Base-by-base conservation (phyloP, 2,888 invertebrate species). In the Himalopsyche japonica region DNA sequence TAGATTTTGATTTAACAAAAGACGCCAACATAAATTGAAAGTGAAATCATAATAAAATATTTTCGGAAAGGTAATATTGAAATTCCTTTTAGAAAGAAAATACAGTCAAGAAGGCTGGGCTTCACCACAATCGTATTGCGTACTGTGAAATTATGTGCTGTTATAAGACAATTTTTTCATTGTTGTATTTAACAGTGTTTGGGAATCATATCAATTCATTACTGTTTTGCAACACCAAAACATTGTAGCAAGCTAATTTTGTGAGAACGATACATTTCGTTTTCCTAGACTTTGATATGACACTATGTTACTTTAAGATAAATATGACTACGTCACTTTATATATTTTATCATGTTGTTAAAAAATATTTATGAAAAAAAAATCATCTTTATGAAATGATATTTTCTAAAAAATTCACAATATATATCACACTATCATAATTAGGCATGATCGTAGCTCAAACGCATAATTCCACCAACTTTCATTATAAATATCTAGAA, bases 1-100 rank as follows among this genome's bases (percentile, higher is more conserved):
- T 70, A 70, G 70, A 70, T 70, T 70, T 70, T 70, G 70, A 70
- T 70, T 70, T 70, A 70, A 70, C 70, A 70, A 70, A 70, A 70
- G 70, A 70, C 70, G 70, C 70, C 27, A 70, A 70, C 70, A 70
- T 70, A 27, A 70, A 70, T 70, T 27, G 70, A 70, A 70, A 70
- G 70, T 70, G 70, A 70, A 70, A 27, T 70, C 70, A 70, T 70
- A 12, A 70, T 27, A 70, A 27, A 27, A 70, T 70, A 70, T 70
- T 70, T 70, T 70, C 70, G 70, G 12, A 70, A 30, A 70, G 15
- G 70, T 70, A 70, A 70, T 70, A 70, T 70, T 70, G 27, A 70
- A 70, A 70, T 70, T 70, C 70, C 12, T 70, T 4, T 15, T 3
- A 70, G 70, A 70, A 70, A 70, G 70, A 30, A 70, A 70, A 70